These are phyloP conservation scores for Patella depressa DNA, from an alignment of 2,888 invertebrate genomes.

Conservation along the genomic window DNA sequence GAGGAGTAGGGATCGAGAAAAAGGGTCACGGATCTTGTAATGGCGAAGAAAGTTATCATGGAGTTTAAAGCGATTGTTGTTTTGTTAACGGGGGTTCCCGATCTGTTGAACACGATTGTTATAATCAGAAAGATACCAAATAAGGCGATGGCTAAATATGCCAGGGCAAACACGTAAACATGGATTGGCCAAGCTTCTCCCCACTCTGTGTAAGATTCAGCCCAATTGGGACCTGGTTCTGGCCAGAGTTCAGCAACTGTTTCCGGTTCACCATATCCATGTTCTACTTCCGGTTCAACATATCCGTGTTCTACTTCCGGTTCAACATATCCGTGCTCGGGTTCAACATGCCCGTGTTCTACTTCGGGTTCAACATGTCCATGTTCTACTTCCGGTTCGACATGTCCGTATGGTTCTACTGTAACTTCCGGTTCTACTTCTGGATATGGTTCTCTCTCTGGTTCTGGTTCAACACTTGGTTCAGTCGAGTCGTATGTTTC, in stretches of 20 bases:
- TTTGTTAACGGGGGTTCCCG: slow-evolving; percentile 31
- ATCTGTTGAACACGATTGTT: slow-evolving; percentile 33
- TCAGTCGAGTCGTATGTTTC: no score
- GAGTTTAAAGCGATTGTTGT: slow-evolving; percentile 47
- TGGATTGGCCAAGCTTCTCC: slow-evolving; percentile 55
- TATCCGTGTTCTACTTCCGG: no score
- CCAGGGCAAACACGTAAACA: slow-evolving; percentile 44
- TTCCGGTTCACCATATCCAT: slow-evolving; percentile 18
- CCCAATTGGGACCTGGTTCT: slow-evolving; percentile 57
- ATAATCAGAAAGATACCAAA: slow-evolving; percentile 29
- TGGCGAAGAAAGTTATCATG: slow-evolving; percentile 45
- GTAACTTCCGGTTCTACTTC: no score
- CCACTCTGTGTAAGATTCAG: slow-evolving; percentile 42
- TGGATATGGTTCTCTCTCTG: no score
- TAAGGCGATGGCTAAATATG: slow-evolving; percentile 36
- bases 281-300: slow-evolving; percentile 12
- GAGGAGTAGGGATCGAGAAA: slow-evolving; percentile 49
- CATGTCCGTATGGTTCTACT: no score
- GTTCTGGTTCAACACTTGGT: no score
- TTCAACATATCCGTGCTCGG: no score
- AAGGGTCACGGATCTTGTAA: slow-evolving; percentile 39
- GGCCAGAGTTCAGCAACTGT: slow-evolving; percentile 36
- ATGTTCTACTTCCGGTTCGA: no score
- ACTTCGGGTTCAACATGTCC: no score
- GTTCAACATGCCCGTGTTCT: no score